Evolutionary conservation across 2,113 vertebrate species (phyloP).

Genomic region (Platycercus adscitus): DNA sequence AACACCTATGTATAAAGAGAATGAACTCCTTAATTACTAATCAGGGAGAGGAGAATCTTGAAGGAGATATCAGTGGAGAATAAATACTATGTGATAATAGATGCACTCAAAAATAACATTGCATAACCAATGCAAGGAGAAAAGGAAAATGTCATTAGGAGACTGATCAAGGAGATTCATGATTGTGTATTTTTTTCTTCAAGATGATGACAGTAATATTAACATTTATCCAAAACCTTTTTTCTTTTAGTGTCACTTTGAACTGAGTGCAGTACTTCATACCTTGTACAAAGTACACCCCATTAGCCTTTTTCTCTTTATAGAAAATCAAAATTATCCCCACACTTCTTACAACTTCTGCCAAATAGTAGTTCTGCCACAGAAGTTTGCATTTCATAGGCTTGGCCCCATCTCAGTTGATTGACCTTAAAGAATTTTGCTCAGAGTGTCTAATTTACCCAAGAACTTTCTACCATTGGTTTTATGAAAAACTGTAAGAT

Average conservation of each 20-base stretch:
- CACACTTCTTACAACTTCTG: neutral
- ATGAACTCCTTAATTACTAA: conserved; percentile 8
- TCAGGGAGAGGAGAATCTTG: neutral
- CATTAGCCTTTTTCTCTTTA: neutral
- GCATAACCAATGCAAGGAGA: neutral
- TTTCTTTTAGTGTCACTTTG: neutral
- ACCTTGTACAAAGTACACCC: neutral
- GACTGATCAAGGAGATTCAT: neutral
- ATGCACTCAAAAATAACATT: neutral
- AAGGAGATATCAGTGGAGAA: neutral
- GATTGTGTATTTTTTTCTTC: neutral
- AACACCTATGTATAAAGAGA: neutral
- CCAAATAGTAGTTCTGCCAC: neutral
- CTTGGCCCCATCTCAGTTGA: neutral
- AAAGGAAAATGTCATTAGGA: neutral
- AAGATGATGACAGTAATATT: neutral
- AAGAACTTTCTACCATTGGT: neutral
- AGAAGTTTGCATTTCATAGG: neutral
- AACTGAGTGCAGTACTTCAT: neutral
- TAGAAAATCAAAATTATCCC: neutral
- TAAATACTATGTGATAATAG: neutral
- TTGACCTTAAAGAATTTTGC: neutral
- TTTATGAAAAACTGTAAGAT: neutral
- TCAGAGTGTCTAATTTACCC: neutral
- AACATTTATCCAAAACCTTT: neutral